Conservation (phyloP, 2,888 invertebrate species). For the Drosophila anceps region DNA sequence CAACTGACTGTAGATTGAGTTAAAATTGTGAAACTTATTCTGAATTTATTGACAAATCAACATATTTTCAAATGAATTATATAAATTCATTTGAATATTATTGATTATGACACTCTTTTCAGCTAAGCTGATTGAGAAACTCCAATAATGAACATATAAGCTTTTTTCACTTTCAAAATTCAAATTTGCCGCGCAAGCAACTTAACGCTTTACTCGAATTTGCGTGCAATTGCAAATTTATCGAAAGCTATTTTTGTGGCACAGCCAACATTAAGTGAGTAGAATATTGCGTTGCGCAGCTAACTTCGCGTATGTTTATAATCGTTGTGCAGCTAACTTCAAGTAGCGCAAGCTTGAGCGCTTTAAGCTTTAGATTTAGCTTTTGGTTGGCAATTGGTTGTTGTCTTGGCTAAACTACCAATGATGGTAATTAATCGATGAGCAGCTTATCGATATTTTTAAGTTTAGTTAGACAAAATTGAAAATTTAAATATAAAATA, state of each 20-base stretch:
- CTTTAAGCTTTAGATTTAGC: too few species aligned
- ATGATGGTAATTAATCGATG: neutral
- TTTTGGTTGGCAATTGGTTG: slow-evolving; percentile 9
- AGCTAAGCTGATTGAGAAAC: neutral
- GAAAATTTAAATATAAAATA: neutral
- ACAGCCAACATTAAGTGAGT: slow-evolving; percentile 10
- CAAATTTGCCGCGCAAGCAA: slow-evolving; percentile 26
- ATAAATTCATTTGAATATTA: too few species aligned
- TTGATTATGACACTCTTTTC: neutral
- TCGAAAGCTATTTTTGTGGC: neutral
- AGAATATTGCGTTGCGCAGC: slow-evolving; percentile 2
- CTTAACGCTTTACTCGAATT: neutral
- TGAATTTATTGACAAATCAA: too few species aligned
- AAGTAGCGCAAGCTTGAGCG: slow-evolving; percentile 12
- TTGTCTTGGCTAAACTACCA: slow-evolving; percentile 26
- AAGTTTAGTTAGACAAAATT: neutral
- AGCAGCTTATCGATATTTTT: neutral
- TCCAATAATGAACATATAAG: neutral
- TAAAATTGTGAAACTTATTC: too few species aligned
- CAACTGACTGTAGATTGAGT: neutral
- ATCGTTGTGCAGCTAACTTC: slow-evolving; percentile 3
- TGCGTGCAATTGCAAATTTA: neutral
- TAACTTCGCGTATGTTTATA: slow-evolving; percentile 4
- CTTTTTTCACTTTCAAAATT: neutral
- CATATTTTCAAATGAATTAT: too few species aligned